phyloP scores from a whole-genome alignment of 2,888 invertebrate species.

The Sussaba pulchella region DNA sequence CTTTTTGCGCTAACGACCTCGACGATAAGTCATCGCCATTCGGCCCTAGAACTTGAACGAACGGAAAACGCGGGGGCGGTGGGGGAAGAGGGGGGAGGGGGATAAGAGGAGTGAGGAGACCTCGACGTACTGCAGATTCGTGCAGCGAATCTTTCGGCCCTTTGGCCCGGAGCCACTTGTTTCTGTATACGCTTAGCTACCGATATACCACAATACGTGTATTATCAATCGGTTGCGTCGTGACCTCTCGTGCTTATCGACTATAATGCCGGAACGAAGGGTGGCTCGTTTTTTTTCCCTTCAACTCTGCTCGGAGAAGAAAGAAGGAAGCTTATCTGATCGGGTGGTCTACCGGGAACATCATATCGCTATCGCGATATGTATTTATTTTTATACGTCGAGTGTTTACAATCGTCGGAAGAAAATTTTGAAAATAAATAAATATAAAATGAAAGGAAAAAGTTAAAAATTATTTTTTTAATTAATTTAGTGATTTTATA shows the following conservation, averaged over 20 bases:
- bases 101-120: constrained; percentile 13
- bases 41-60: not conserved
- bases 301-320: not conserved
- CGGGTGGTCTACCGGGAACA: constrained; percentile 1
- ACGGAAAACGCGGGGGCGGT: not conserved
- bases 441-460: too few relatives aligned
- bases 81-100: too few relatives aligned
- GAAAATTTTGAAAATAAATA: too few relatives aligned
- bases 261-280: constrained; percentile 21
- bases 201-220: constrained; percentile 14
- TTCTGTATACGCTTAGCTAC: constrained; percentile 4
- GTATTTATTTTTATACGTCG: too few relatives aligned
- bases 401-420: too few relatives aligned
- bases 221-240: constrained; percentile 41
- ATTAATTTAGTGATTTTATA: too few relatives aligned
- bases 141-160: constrained; percentile 41
- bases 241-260: constrained; percentile 59
- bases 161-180: constrained; percentile 55
- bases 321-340: constrained; percentile 1
- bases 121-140: constrained; percentile 39
- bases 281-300: constrained; percentile 1
- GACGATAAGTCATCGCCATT: constrained; percentile 1
- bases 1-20: constrained; percentile 8
- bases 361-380: not conserved
- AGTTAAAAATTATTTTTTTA: too few relatives aligned